Percentiles rank a stretch among this genome's conserved stretches.
These are phyloP conservation scores for Formicarius rufipectus DNA, from an alignment of 2,113 vertebrate species.

Conservation along the genomic window DNA sequence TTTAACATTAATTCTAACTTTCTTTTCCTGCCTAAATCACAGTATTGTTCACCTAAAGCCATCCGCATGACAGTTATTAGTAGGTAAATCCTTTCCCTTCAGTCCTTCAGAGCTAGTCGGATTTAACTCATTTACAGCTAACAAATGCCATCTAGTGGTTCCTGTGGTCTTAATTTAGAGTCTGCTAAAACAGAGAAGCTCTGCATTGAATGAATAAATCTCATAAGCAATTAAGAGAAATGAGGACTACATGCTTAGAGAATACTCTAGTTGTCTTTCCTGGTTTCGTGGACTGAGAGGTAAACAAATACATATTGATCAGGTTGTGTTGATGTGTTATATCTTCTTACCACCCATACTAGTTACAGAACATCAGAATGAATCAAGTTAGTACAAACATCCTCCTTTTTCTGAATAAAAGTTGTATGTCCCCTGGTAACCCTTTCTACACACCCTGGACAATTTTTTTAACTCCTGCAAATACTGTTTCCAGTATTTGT, in stretches of 20 bases:
- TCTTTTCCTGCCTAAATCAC: neutral
- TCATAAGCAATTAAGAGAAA: neutral
- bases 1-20: neutral
- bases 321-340: neutral
- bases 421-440: neutral
- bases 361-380: neutral
- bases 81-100: neutral
- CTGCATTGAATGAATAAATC: neutral
- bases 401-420: neutral
- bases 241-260: no score
- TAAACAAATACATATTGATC: neutral
- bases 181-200: neutral
- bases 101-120: neutral
- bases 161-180: neutral
- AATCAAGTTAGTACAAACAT: neutral
- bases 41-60: neutral
- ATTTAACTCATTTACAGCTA: neutral
- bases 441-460: neutral
- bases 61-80: neutral
- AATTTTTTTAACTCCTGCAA: neutral
- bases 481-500: neutral
- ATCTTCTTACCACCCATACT: neutral
- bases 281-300: neutral
- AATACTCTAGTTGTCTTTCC: neutral
- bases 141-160: conserved; percentile 63